Evolutionary conservation across 2,797 vertebrate genomes (phyloP), one percentile per base, ranked within the genome.

Genomic region (Pangasius macronema): DNA sequence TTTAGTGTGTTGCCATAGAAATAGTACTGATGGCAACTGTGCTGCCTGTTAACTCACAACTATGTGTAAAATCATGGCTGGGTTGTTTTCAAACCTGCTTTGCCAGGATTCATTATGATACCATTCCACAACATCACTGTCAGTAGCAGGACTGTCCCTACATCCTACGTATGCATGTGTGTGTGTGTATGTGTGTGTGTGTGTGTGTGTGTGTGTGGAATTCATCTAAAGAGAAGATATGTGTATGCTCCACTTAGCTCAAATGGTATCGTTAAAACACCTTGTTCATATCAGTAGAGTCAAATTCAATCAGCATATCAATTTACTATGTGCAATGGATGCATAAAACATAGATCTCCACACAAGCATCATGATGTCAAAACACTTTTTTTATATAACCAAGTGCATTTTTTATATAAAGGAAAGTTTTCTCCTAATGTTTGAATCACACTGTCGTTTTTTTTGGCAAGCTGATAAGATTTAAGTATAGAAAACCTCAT

Each of bases 281-380:
- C 91, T 92, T 91, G 92, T 91, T 94, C 92, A 90, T 94, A 94
- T 93, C 93, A 93, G 92, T 91, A 90, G 91, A 94, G 93, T 95
- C 95, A 93, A 91, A 91, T 94, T 93, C 93, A 94, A 95, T 96
- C 95, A 95, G 92, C 88, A 89, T 92, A 73, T 72, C 87, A 86
- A 93, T 95, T 95, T 92, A 90, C 92, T 90, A 89, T 92, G 91
- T 91, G 87, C 91, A 89, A 92, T 93, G 93, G 90, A 91, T 92
- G 87, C 93, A 95, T 94, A 93, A 93, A 72, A 63, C 84, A 84
- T 22, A 83, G 22, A 75, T 85, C 59, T 85, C 55, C 82, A 51
- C 33, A 51, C 36, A 16, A 59, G 57, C 59, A 86, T 86, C 88
- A 51, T 63, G 65, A 67, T 86, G 93, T 93, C 92, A 93, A 83